Evolutionary conservation across 1,140 invertebrate genomes (phyloP), one percentile per base, ranked within the genome.

Genomic region (Matsumurasca onukii): DNA sequence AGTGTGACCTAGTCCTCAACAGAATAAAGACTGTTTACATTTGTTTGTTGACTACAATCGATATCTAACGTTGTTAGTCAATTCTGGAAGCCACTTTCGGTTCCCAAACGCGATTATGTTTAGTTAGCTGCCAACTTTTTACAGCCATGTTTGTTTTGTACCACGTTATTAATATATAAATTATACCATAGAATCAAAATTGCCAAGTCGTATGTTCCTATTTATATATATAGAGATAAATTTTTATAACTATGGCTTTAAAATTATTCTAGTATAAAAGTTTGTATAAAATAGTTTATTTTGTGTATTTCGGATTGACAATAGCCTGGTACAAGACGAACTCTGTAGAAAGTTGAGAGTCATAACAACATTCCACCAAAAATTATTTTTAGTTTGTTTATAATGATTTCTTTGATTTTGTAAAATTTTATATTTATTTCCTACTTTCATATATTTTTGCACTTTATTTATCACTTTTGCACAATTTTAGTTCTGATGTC

Each of bases 1-100:
- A 66, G 72, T 73, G 72, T 71, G 68, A 70, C 69, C 72, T 73
- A 73, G 72, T 73, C 72, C 70, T 69, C 59, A 29, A 68, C 45
- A 66, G 45, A 68, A 69, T 69, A 66, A 73, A 73, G 72, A 73
- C 72, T 73, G 72, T 73, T 71, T 57, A 62, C 49, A 55, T 66
- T 45, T 62, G 31, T 57, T 70, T 70, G 31, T 62, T 68, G 39
- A 61, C 57, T 57, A 39, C 31, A 39, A 25, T 45, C 20, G 34
- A 65, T 63, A 63, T 34, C 5, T 5, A 65, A n/a, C 22, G 39
- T 65, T 65, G 62, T 65, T 65, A 48, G 62, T 65, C 62, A 45
- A 48, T 45, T 65, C 24, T 1, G n/a, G 62, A 65, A 65, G 34
- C 62, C 27, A 24, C 25, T 48, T 65, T 25, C 3, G 55, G 55